Conservation (phyloP, 2,113 vertebrate genomes). For the Sylvia atricapilla region DNA sequence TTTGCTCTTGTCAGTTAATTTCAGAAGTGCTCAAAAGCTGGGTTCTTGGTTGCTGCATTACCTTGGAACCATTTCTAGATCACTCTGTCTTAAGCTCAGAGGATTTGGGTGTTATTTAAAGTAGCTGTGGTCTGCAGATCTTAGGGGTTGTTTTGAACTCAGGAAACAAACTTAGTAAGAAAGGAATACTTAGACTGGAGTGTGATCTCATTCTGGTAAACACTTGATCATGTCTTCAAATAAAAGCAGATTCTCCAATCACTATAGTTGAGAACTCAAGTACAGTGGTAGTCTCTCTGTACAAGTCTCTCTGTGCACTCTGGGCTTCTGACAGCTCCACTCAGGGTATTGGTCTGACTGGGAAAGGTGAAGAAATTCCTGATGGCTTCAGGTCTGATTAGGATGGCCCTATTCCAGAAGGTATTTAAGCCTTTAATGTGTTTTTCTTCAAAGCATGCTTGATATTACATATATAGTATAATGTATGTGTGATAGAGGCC, state of each 20-base stretch:
- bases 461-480: not conserved
- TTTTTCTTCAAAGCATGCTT: not conserved
- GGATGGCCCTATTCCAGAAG: not conserved
- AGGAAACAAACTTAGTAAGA: not conserved
- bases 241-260: not conserved
- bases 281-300: not conserved
- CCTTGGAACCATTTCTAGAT: not conserved
- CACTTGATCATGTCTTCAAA: not conserved
- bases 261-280: not conserved
- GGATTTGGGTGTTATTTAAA: not conserved
- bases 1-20: not conserved
- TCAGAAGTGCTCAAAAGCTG: not conserved
- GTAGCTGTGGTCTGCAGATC: not conserved
- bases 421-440: not conserved
- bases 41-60: not conserved
- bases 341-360: not conserved
- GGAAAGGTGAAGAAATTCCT: not conserved
- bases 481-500: not conserved
- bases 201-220: not conserved
- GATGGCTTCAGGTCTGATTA: not conserved
- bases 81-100: not conserved
- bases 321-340: not conserved
- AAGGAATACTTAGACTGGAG: not conserved
- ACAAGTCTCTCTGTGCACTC: not conserved
- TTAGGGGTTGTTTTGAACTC: not conserved